Conservation (phyloP, 2,888 invertebrate species). For the Hedychridium roseum region DNA sequence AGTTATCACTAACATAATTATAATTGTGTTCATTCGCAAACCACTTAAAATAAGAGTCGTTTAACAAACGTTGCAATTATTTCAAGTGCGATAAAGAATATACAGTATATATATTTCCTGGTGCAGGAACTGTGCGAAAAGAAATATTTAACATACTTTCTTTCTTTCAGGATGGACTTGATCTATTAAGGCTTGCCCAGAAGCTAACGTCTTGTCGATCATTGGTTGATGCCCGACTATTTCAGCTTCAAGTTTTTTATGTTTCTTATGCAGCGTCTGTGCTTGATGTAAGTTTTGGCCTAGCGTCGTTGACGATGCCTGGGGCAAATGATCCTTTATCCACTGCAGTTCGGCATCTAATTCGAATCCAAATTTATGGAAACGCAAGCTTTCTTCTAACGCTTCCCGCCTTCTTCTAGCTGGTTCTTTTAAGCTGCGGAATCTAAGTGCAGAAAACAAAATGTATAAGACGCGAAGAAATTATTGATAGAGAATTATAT, state of each 20-base stretch:
- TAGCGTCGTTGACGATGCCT: conserved; percentile 77
- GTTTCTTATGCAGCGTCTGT: conserved; percentile 91
- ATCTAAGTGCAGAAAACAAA: conserved; percentile 55
- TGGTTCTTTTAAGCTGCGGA: conserved; percentile 77
- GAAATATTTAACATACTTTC: too few relatives aligned
- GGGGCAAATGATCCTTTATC: conserved; percentile 89
- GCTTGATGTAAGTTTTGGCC: conserved; percentile 92
- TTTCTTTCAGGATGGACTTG: conserved; percentile 82
- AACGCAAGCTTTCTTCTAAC: conserved; percentile 83
- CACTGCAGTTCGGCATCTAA: conserved; percentile 93
- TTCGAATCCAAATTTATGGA: conserved; percentile 94
- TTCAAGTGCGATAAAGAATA: too few relatives aligned
- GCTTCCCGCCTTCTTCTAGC: conserved; percentile 76
- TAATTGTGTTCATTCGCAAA: too few relatives aligned
- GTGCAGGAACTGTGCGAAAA: too few relatives aligned
- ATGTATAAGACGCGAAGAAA: not conserved
- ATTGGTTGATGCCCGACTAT: conserved; percentile 85
- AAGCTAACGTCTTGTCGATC: conserved; percentile 82
- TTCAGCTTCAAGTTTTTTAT: conserved; percentile 91
- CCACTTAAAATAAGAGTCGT: too few relatives aligned
- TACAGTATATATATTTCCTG: too few relatives aligned
- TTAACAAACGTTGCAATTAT: too few relatives aligned
- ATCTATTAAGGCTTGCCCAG: conserved; percentile 78
- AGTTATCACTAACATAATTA: too few relatives aligned
- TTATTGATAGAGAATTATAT: not conserved